Base-by-base conservation (phyloP, 2,888 invertebrate genomes). In the Aelia acuminata region DNA sequence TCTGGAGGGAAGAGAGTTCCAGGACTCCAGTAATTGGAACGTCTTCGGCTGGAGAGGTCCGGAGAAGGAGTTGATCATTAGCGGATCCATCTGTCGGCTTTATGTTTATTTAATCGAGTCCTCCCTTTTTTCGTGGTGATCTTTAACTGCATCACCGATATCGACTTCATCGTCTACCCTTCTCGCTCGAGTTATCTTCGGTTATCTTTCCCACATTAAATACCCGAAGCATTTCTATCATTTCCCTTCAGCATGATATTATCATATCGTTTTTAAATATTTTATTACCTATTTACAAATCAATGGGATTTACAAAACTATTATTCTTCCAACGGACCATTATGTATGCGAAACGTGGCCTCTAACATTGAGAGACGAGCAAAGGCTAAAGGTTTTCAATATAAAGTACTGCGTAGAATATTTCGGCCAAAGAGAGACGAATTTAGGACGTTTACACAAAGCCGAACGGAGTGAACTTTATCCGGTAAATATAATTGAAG, bases 21-120 rank as follows among this genome's bases (percentile, higher is more conserved):
- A 80, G 43, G n/a, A n/a, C 80, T 80, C 43, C 80, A n/a, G 80
- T 80, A 80, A 80, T 80, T 43, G 80, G 80, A 80, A 80, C 80
- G 22, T 80, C 43, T 80, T 43, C 43, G 10, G 22, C n/a, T 43
- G 80, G 43, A 80, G 80, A n/a, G 80, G n/a, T 80, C 80, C 63
- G 18, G 18, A 35, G 26, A 26, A n/a, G 20, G 57, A 70, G 31
- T 70, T 35, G 18, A 7, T 35, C 63, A 70, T 70, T 70, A 70
- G 15, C 31, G n/a, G 63, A 70, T 70, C 63, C 63, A 70, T 70
- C 63, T 70, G 63, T 70, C 63, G 18, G 31, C 31, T 70, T 70
- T 70, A 70, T 70, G 35, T 70, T 70, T 70, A 70, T 70, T 70
- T 70, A 70, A 70, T 70, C 63, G 63, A 70, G 31, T 70, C 63